Evolutionary conservation across 1,140 invertebrate species (phyloP).

Genomic region (Brachionus rotundiformis): DNA sequence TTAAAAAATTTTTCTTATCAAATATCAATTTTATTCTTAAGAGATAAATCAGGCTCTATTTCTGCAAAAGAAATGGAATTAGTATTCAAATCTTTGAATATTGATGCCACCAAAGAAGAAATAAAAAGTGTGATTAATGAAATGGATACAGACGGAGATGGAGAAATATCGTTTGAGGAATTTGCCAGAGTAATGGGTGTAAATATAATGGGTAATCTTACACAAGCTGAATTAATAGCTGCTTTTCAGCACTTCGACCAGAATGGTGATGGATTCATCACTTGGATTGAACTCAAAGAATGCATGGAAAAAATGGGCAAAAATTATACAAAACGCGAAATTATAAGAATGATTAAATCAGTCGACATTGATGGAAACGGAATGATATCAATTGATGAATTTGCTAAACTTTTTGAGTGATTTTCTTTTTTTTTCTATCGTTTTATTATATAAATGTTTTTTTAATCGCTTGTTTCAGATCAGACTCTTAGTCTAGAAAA

Average conservation of each 20-base stretch:
- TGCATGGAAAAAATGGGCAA: background rate
- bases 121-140: background rate
- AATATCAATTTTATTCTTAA: background rate
- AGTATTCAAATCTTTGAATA: background rate
- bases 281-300: background rate
- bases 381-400: conserved; percentile 16
- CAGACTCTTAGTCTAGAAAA: too few relatives aligned
- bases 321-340: background rate
- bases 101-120: background rate
- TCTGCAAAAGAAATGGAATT: background rate
- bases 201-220: background rate
- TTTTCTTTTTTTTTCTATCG: too few relatives aligned
- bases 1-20: background rate
- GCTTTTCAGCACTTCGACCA: conserved; percentile 22
- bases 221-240: background rate
- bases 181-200: background rate
- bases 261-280: conserved; percentile 7
- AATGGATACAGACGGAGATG: conserved; percentile 28
- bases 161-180: conserved; percentile 8
- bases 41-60: conserved; percentile 10
- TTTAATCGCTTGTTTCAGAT: too few relatives aligned
- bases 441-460: too few relatives aligned
- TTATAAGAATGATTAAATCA: background rate
- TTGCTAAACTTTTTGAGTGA: background rate
- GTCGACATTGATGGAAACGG: conserved; percentile 9